Base-by-base conservation (phyloP, 2,797 vertebrate species). In the Myotis planiceps region DNA sequence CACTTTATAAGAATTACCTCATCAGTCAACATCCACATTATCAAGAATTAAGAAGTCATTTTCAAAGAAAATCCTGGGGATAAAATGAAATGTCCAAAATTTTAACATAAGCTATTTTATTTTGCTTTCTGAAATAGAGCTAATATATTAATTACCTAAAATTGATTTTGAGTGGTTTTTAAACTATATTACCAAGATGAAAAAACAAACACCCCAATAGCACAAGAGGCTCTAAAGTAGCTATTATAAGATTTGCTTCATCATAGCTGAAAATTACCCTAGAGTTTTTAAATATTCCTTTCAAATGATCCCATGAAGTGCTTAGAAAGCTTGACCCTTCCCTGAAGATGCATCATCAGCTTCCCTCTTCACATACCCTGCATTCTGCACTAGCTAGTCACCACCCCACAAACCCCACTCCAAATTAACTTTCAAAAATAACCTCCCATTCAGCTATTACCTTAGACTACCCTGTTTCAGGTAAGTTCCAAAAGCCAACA, bases 231-330 rank as follows among this genome's bases (percentile, higher is more conserved):
- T 96, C 83, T 92, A 90, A 65, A 85, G 66, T 32, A 95, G 39
- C 18, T 60, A 87, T 96, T 47, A 72, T 25, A 37, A 9, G 76
- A 93, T 89, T 88, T 97, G 95, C 96, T 97, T 97, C 82, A 97
- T 93, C 96, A 97, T 29, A 71, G 55, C 58, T 10, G 92, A 97
- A 97, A 96, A 96, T 49, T 92, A 95, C 93, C 76, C 60, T 32
- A 91, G 90, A 95, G 97, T 90, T 94, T 91, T 16, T 0, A 79
- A 66, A 87, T 78, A 96, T 58, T 19, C 32, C 74, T 81, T 92
- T 97, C 94, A 98, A 96, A 96, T 47, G 81, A 95, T 39, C 90
- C 71, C 60, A 85, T 90, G 84, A 65, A 90, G n/a, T 96, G 88
- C 96, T 58, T n/a, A 47, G 78, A 78, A 51, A 96, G 60, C 95